Evolutionary conservation across 2,888 invertebrate species (phyloP), one percentile per base, ranked within the genome.

Genomic region (Protophormia terraenovae): DNA sequence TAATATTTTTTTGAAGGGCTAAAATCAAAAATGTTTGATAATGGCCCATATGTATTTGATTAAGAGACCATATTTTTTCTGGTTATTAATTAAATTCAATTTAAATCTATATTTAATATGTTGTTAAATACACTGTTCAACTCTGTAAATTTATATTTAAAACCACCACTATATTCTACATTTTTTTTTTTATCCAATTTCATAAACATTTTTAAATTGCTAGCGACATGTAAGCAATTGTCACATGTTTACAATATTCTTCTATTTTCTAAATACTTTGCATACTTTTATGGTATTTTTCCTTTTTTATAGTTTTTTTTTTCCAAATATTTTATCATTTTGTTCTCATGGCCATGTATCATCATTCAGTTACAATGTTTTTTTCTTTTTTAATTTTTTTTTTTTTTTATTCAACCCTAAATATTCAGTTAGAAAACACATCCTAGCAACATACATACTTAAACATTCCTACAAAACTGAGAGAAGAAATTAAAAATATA

Each of bases 341-440:
- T 29, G 2, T 75, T 75, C 53, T 72, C 45, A 66, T 67, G 66
- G 58, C n/a, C 75, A 81, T 75, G 32, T 58, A 66, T 64, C 62
- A 62, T 62, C 45, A 50, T 53, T 50, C 22, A 29, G 29, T 24
- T 67, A 72, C 35, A 47, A 55, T 41, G 22, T 41, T 10, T 35
- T 45, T 45, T 27, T 35, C 8, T 35, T 29, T 66, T 66, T 24
- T 16, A 3, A 27, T 24, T 12, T 24, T 47, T 29, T 16, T 16
- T 24, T 45, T 35, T 27, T 71, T 29, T 47, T 22, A 55, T 45
- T 38, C 19, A 45, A 24, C 27, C 47, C 35, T 16, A n/a, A n/a
- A n/a, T n/a, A 41, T 55, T 50, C 38, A 24, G 16, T 32, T 47
- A 55, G 24, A 10, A n/a, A 41, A 55, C n/a, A 58, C 1, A 77